Conservation (phyloP, 2,113 vertebrate genomes). For the Ceuthmochares aereus region DNA sequence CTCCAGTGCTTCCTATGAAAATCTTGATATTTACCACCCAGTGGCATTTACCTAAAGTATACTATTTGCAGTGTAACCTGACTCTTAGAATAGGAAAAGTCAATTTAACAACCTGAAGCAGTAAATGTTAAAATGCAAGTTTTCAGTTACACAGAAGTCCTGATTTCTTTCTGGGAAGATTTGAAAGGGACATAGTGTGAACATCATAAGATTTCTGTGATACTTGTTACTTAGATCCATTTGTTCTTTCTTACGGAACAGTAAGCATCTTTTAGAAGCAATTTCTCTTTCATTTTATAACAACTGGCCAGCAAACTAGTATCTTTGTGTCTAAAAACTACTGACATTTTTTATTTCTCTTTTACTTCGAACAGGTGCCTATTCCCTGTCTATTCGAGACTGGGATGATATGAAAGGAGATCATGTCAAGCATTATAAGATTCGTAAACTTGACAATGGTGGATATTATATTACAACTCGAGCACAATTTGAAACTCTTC, state of each 20-base stretch:
- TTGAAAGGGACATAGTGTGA: not conserved
- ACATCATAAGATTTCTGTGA: not conserved
- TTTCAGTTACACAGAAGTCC: not conserved
- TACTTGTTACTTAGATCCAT: not conserved
- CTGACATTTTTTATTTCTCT: not conserved
- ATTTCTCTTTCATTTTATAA: not conserved
- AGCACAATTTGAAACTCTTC: conserved; percentile 95
- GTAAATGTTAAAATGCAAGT: conserved; percentile 32
- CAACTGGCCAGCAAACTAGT: not conserved
- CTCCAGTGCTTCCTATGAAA: not conserved
- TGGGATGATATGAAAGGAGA: conserved; percentile 97
- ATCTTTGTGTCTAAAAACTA: not conserved
- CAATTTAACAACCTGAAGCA: not conserved
- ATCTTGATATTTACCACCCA: not conserved
- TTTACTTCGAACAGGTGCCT: conserved; percentile 85
- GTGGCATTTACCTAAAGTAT: not conserved
- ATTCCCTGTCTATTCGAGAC: conserved; percentile 96
- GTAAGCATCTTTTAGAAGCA: not conserved
- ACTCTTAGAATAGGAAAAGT: conserved; percentile 17
- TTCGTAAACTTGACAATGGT: conserved; percentile 96
- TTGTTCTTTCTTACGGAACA: not conserved
- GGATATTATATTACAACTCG: conserved; percentile 98
- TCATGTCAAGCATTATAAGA: conserved; percentile 99
- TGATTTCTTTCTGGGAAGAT: not conserved
- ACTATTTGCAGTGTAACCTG: conserved; percentile 1